These are phyloP conservation scores for Coenonympha arcania DNA, from an alignment of 2,888 invertebrate genomes.

Conservation along the genomic window DNA sequence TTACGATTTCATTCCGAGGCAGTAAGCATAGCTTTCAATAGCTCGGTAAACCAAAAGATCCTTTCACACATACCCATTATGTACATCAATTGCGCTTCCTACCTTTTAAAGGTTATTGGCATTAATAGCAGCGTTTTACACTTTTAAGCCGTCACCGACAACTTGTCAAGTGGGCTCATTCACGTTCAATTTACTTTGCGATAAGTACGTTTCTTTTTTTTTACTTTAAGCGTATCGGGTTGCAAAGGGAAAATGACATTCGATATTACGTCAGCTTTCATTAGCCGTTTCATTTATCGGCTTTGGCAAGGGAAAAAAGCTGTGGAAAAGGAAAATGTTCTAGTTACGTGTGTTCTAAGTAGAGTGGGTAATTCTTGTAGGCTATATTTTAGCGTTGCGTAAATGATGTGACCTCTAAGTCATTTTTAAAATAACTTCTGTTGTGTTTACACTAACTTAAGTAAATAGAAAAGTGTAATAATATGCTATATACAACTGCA, in stretches of 20 bases:
- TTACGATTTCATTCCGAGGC: too few relatives aligned
- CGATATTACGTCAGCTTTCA: constrained; percentile 11
- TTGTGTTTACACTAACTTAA: too few relatives aligned
- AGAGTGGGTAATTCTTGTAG: background rate
- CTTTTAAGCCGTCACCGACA: constrained; percentile 4
- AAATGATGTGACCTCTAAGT: background rate
- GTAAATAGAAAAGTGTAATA: too few relatives aligned
- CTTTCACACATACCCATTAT: background rate
- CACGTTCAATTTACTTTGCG: constrained; percentile 14
- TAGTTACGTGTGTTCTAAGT: background rate
- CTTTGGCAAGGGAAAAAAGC: constrained; percentile 1
- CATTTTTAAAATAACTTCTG: too few relatives aligned
- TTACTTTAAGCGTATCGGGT: constrained; percentile 5
- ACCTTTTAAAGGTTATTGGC: background rate
- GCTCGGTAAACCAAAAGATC: background rate
- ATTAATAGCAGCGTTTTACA: constrained; percentile 1
- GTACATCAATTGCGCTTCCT: background rate
- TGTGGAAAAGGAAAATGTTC: constrained; percentile 5
- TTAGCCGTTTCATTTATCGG: constrained; percentile 10
- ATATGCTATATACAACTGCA: too few relatives aligned
- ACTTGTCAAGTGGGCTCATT: constrained; percentile 11
- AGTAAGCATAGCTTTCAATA: background rate
- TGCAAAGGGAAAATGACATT: constrained; percentile 12
- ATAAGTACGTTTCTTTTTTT: constrained; percentile 7
- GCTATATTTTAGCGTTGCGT: background rate